A percentile compares a stretch with the other conserved stretches of the same genome.
Evolutionary conservation across 2,113 vertebrate genomes (phyloP).

Genomic region (Ahaetulla prasina): DNA sequence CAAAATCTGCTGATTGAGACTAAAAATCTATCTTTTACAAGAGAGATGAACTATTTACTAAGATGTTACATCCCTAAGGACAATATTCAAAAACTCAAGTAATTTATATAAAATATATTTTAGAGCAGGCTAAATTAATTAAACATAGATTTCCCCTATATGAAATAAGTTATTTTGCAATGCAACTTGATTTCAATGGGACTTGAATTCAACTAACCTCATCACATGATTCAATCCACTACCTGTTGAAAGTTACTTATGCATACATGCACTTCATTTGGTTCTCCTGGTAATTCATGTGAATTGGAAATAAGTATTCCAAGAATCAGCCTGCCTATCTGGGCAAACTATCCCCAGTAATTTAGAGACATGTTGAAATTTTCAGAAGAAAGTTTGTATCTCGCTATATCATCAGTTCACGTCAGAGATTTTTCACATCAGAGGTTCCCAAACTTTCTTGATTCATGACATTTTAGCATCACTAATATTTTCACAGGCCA

Average conservation of each 20-base stretch:
- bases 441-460: neutral
- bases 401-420: neutral
- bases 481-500: neutral
- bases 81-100: neutral
- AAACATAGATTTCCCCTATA: neutral
- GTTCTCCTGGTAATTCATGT: neutral
- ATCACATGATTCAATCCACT: neutral
- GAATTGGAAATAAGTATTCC: neutral
- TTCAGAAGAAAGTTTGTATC: neutral
- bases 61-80: neutral
- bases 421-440: neutral
- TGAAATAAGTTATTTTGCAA: neutral
- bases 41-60: neutral
- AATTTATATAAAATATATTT: neutral
- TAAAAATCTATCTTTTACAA: neutral
- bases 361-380: neutral
- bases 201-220: neutral
- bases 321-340: neutral
- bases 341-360: neutral
- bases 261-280: neutral
- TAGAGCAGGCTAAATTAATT: neutral
- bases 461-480: neutral
- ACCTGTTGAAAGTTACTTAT: neutral
- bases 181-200: neutral
- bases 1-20: accelerated